A percentile compares a stretch with the other conserved stretches of the same genome.
phyloP scores from a whole-genome alignment of 2,113 vertebrate genomes.

The Myotis yumanensis region DNA sequence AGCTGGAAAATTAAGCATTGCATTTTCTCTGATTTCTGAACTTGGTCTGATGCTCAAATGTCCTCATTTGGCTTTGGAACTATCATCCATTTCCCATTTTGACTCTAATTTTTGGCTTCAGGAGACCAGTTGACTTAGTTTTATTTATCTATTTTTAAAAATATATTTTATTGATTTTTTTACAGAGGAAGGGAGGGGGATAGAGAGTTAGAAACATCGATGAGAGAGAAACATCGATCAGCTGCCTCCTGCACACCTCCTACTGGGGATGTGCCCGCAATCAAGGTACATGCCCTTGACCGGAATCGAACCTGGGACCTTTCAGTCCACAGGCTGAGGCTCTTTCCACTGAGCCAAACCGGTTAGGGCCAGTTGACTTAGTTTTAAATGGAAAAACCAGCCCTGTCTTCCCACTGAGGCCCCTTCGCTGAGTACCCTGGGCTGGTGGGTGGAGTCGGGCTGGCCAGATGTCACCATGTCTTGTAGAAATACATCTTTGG shows the following conservation, averaged over 20 bases:
- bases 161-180: no score
- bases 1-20: slow-evolving; percentile 9
- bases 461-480: background rate
- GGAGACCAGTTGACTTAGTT: background rate
- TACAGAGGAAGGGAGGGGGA: no score
- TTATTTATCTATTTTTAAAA: background rate
- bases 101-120: slow-evolving; percentile 32
- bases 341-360: no score
- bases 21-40: background rate
- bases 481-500: background rate
- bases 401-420: background rate
- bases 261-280: no score
- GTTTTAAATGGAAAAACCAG: slow-evolving; percentile 31
- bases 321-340: no score
- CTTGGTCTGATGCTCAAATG: background rate
- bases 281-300: no score
- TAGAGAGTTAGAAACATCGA: no score
- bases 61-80: background rate
- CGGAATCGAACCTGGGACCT: no score
- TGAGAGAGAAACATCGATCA: no score
- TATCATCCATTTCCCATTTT: slow-evolving; percentile 14
- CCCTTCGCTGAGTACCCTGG: background rate
- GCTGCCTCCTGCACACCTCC: no score
- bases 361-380: no score
- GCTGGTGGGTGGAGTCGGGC: background rate